Percentiles rank a stretch among this genome's conserved stretches.
These are phyloP conservation scores for Eubucco bourcierii DNA, from an alignment of 2,113 vertebrate genomes.

Conservation along the genomic window DNA sequence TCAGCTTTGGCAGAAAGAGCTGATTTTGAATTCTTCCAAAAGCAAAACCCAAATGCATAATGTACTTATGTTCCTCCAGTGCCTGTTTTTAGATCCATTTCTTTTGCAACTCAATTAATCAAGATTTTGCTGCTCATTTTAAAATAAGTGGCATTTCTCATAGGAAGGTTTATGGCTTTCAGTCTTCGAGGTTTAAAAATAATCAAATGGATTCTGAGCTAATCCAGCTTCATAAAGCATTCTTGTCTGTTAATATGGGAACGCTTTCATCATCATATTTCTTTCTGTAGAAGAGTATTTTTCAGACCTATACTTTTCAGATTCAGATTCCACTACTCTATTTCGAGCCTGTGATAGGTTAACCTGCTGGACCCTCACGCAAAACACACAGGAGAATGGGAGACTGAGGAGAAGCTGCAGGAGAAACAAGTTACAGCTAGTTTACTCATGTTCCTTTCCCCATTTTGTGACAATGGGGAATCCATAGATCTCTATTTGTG, in stretches of 20 bases:
- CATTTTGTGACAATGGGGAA: background rate
- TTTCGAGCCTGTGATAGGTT: background rate
- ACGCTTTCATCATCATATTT: background rate
- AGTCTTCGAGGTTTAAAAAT: conserved; percentile 53
- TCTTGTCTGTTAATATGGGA: background rate
- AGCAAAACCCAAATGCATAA: conserved; percentile 30
- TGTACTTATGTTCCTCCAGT: background rate
- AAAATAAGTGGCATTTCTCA: conserved; percentile 36
- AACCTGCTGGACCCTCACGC: background rate
- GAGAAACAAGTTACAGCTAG: background rate
- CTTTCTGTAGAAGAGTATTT: background rate
- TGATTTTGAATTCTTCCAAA: background rate
- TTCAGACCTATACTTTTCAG: background rate
- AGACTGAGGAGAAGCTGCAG: background rate
- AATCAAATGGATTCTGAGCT: conserved; percentile 39
- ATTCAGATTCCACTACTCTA: background rate
- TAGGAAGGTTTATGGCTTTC: conserved; percentile 19
- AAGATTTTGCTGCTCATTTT: conserved; percentile 38
- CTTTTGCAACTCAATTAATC: conserved; percentile 57
- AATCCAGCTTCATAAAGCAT: conserved; percentile 27
- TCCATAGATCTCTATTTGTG: background rate
- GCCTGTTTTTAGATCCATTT: conserved; percentile 44
- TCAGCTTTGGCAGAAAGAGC: background rate
- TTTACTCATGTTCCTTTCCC: background rate
- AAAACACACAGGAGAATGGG: background rate